Percentiles rank a stretch among this genome's conserved stretches.
Evolutionary conservation across 2,888 invertebrate species (phyloP).

Genomic region (Drosophila flavopinicola): DNA sequence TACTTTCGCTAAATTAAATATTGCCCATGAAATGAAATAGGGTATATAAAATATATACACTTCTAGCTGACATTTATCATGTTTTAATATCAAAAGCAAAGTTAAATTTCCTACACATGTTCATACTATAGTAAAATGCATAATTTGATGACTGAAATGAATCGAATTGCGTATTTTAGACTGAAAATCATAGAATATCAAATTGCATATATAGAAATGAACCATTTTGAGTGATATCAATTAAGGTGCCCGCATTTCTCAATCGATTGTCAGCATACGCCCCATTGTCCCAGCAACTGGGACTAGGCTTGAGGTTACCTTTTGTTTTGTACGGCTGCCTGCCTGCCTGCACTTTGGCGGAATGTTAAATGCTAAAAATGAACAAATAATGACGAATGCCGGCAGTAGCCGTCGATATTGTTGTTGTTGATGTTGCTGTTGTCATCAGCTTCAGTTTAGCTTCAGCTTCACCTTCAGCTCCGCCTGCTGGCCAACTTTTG

Average conservation of each 20-base stretch:
- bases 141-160: too few species aligned
- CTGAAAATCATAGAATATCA: too few species aligned
- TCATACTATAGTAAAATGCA: too few species aligned
- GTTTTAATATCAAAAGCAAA: too few species aligned
- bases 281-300: slow-evolving; percentile 31
- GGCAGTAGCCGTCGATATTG: slow-evolving; percentile 36
- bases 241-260: not conserved
- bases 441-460: slow-evolving; percentile 5
- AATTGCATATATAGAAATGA: too few species aligned
- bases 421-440: slow-evolving; percentile 11
- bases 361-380: slow-evolving; percentile 83
- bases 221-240: too few species aligned
- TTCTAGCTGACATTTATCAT: not conserved
- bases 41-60: too few species aligned
- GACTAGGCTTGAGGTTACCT: slow-evolving; percentile 35
- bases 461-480: slow-evolving; percentile 4
- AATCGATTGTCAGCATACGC: slow-evolving; percentile 1
- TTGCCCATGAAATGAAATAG: not conserved
- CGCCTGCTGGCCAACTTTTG: slow-evolving; percentile 35
- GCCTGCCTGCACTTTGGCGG: slow-evolving; percentile 69
- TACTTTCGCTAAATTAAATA: too few species aligned
- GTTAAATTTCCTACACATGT: not conserved
- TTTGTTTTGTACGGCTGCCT: slow-evolving; percentile 23
- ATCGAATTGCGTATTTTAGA: too few species aligned
- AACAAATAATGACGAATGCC: slow-evolving; percentile 83